Conservation (phyloP, 2,797 vertebrate species). For the Buceros bicornis region DNA sequence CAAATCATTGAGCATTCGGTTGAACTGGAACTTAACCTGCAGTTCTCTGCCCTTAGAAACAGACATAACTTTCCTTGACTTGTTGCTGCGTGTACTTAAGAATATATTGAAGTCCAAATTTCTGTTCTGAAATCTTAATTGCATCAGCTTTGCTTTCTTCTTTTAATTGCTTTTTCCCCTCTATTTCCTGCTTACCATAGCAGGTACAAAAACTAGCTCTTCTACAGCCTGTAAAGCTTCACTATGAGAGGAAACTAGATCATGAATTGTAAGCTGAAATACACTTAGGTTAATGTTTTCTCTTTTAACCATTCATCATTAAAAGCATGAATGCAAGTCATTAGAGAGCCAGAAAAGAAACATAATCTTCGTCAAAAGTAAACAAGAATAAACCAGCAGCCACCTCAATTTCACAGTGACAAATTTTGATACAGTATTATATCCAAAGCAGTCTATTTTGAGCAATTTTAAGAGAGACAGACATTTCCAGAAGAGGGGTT, state of each 20-base stretch:
- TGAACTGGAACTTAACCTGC: neutral
- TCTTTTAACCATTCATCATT: neutral
- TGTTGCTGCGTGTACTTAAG: neutral
- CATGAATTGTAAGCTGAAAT: neutral
- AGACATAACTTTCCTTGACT: neutral
- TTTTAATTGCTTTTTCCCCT: neutral
- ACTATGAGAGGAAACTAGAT: neutral
- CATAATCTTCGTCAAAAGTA: neutral
- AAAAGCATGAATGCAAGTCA: neutral
- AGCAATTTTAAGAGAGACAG: neutral
- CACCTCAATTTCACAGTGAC: neutral
- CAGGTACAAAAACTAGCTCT: neutral
- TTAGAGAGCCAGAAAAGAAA: neutral
- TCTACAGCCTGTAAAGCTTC: neutral
- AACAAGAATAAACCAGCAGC: neutral
- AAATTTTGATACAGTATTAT: neutral
- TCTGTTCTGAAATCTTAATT: neutral
- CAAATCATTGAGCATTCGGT: neutral
- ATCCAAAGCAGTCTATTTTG: neutral
- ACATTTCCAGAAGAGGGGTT: neutral
- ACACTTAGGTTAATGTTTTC: neutral
- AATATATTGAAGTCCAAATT: neutral
- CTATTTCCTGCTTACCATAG: neutral
- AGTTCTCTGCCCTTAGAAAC: neutral
- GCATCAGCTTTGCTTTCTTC: neutral